These are phyloP conservation scores for Corythornis madagascariensis DNA, from an alignment of 2,113 vertebrate genomes.

Conservation along the genomic window DNA sequence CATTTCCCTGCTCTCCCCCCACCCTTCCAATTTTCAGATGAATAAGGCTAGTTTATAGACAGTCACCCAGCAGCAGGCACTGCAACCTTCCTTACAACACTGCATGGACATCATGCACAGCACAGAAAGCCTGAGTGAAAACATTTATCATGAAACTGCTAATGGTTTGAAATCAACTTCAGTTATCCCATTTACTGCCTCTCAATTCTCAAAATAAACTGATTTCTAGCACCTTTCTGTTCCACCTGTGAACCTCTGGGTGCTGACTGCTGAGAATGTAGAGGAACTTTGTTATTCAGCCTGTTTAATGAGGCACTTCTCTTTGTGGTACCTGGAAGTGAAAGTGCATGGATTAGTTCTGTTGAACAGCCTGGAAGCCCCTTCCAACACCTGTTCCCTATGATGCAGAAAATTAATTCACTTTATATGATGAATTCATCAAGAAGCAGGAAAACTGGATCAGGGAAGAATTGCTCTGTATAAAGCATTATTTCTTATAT, in stretches of 20 bases:
- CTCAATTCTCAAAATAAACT: neutral
- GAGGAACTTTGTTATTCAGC: constrained; percentile 84
- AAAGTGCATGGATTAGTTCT: constrained; percentile 66
- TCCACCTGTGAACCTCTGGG: constrained; percentile 82
- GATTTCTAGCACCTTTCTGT: constrained; percentile 83
- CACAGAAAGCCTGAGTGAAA: neutral
- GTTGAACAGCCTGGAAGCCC: neutral
- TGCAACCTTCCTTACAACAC: neutral
- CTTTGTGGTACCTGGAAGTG: constrained; percentile 82
- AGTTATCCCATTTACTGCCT: neutral
- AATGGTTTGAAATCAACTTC: neutral
- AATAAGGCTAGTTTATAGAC: neutral
- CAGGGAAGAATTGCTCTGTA: neutral
- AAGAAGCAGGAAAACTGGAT: constrained; percentile 22
- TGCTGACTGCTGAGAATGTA: constrained; percentile 80
- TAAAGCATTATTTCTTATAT: neutral
- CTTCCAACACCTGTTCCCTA: constrained; percentile 6
- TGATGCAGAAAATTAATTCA: neutral
- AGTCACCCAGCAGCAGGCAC: neutral
- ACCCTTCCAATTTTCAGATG: neutral
- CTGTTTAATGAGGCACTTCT: constrained; percentile 90
- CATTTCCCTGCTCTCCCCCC: neutral
- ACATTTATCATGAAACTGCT: neutral
- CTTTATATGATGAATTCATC: neutral
- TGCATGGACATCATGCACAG: neutral